These are phyloP conservation scores for Rousettus madagascariensis DNA, from an alignment of 2,797 vertebrate genomes.

Conservation along the genomic window DNA sequence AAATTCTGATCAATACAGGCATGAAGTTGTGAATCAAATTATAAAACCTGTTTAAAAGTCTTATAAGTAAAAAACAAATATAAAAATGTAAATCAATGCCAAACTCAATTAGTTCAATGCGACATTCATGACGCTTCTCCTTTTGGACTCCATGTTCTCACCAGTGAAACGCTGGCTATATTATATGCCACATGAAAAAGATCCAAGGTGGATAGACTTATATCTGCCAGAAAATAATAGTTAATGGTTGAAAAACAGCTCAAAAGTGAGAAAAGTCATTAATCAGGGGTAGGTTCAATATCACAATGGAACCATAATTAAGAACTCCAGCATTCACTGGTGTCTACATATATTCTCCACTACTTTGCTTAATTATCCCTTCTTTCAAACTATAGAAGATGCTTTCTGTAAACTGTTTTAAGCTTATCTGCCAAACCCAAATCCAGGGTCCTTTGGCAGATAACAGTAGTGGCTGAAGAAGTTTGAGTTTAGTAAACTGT, in stretches of 20 bases:
- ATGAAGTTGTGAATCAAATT: constrained; percentile 41
- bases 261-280: constrained; percentile 18
- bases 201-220: background rate
- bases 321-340: background rate
- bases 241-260: constrained; percentile 32
- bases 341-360: background rate
- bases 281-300: background rate
- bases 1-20: background rate
- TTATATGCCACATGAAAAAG: background rate
- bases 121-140: constrained; percentile 40
- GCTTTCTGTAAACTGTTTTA: background rate
- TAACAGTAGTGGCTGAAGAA: background rate
- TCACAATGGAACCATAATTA: background rate
- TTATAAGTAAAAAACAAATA: constrained; percentile 32
- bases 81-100: constrained; percentile 42
- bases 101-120: constrained; percentile 23
- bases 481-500: background rate
- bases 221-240: background rate
- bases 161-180: background rate
- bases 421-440: background rate
- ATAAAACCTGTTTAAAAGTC: constrained; percentile 43
- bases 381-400: background rate
- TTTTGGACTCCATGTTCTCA: background rate
- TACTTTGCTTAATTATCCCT: background rate
- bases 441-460: background rate